A percentile compares a stretch with the other conserved stretches of the same genome.
Conservation (phyloP, 1,140 invertebrate species). For the Megalonaias nervosa region DNA sequence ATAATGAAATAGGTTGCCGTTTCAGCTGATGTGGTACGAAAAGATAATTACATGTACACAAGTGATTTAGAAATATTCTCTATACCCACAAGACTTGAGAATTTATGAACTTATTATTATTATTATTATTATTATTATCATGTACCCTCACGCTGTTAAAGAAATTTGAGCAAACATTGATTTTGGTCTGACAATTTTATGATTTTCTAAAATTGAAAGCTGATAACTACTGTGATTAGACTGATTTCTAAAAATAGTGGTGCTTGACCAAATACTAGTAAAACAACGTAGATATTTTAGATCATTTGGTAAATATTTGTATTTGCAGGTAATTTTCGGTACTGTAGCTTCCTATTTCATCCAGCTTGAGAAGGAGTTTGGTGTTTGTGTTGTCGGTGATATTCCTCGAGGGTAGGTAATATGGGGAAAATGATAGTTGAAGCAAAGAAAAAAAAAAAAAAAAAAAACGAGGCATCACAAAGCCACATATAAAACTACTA, state of each 20-base stretch:
- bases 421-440: not conserved
- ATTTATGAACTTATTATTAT: not conserved
- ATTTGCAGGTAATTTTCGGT: conserved; percentile 67
- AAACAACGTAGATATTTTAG: not conserved
- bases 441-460: not conserved
- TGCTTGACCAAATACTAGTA: not conserved
- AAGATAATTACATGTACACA: no score
- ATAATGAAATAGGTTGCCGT: no score
- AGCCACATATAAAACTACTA: not conserved
- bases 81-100: not conserved
- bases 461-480: no score
- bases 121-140: no score
- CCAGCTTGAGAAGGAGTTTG: conserved; percentile 62
- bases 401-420: conserved; percentile 71
- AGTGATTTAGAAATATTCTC: no score
- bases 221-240: not conserved
- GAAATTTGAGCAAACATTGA: not conserved
- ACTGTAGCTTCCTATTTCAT: conserved; percentile 67
- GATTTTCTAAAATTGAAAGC: not conserved
- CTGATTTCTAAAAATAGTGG: not conserved
- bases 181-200: not conserved
- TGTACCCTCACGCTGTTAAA: not conserved
- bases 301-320: conserved; percentile 3
- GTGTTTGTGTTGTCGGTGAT: conserved; percentile 68
- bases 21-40: no score